These are phyloP conservation scores for Melanaphis sacchari DNA, from an alignment of 1,140 invertebrate species.

Conservation along the genomic window DNA sequence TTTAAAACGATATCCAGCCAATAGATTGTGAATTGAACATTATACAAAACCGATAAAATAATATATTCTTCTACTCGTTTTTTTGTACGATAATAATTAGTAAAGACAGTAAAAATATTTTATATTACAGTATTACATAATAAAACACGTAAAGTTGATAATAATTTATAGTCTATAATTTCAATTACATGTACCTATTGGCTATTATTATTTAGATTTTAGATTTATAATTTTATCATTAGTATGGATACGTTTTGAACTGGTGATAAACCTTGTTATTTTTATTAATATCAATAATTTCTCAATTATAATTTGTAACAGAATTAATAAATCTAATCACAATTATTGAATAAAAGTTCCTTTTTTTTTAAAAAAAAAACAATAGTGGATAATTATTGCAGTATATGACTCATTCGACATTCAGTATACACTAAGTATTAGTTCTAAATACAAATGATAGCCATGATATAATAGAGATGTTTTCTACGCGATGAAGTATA, in stretches of 20 bases:
- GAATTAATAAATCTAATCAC: neutral
- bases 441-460: neutral
- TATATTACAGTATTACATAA: too few species aligned
- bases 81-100: neutral
- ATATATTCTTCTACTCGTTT: neutral
- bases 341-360: neutral
- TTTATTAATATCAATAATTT: neutral
- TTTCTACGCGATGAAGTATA: neutral
- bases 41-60: too few species aligned
- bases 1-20: neutral
- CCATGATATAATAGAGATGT: neutral
- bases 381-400: neutral
- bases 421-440: neutral
- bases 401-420: neutral
- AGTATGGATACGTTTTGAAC: neutral
- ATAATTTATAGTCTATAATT: too few species aligned
- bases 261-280: neutral
- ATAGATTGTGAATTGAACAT: neutral
- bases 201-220: neutral
- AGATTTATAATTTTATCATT: neutral
- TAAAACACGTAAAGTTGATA: too few species aligned
- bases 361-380: neutral
- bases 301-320: neutral
- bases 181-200: too few species aligned
- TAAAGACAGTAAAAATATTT: too few species aligned